phyloP scores from a whole-genome alignment of 2,888 invertebrate species.

The Lasius fuliginosus region DNA sequence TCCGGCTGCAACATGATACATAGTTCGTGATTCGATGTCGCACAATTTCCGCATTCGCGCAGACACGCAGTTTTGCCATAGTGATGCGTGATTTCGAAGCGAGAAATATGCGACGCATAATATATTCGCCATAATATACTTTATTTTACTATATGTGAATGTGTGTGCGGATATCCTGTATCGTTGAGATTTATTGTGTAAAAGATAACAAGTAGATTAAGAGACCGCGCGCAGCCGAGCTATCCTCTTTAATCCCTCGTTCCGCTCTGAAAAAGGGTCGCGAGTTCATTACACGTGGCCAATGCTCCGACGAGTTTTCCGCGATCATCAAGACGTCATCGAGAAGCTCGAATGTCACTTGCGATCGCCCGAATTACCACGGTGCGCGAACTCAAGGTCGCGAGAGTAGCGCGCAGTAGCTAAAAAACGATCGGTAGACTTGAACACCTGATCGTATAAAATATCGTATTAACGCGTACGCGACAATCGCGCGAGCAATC shows the following conservation, averaged over 20 bases:
- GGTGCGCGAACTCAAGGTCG: slow-evolving; percentile 66
- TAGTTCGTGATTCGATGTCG: not conserved
- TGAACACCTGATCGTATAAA: slow-evolving; percentile 50
- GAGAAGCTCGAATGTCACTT: not conserved
- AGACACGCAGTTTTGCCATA: not conserved
- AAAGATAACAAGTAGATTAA: slow-evolving; percentile 11
- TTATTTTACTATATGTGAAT: not conserved
- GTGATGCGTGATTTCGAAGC: not conserved
- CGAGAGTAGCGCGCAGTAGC: slow-evolving; percentile 61
- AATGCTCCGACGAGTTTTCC: slow-evolving; percentile 61
- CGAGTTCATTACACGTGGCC: slow-evolving; percentile 64
- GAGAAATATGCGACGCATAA: not conserved
- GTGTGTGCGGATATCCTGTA: not conserved
- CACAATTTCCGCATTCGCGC: slow-evolving; percentile 1
- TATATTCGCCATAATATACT: not conserved
- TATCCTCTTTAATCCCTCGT: slow-evolving; percentile 49
- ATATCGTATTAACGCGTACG: not conserved
- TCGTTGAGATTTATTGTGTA: not conserved
- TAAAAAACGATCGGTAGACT: slow-evolving; percentile 58
- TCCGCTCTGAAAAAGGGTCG: slow-evolving; percentile 36
- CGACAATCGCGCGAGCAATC: not conserved
- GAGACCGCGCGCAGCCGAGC: not conserved
- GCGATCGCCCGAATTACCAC: slow-evolving; percentile 47
- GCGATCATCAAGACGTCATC: slow-evolving; percentile 42
- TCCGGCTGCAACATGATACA: not conserved